Conservation (phyloP, 2,113 vertebrate species). For the Sturnus vulgaris region DNA sequence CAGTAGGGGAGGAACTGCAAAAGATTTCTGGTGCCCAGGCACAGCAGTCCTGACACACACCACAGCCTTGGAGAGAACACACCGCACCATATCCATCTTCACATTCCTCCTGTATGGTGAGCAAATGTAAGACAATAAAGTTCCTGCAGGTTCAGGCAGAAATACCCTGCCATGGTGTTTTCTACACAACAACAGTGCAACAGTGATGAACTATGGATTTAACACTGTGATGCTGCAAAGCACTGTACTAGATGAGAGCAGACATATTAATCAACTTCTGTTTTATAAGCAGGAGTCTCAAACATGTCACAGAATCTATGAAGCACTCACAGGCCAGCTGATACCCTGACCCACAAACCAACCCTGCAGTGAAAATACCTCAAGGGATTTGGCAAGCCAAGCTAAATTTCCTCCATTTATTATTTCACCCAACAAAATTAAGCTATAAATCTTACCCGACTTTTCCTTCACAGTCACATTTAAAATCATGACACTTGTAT, state of each 20-base stretch:
- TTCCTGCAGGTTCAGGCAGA: neutral
- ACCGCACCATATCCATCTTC: neutral
- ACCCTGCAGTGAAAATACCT: neutral
- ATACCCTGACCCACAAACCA: neutral
- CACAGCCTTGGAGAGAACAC: neutral
- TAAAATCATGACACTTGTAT: neutral
- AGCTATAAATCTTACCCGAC: neutral
- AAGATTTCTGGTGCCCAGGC: neutral
- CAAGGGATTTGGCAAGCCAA: neutral
- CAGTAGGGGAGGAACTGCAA: neutral
- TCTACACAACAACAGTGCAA: neutral
- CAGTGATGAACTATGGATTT: neutral
- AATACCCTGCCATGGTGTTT: neutral
- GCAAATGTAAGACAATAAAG: neutral
- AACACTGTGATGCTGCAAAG: neutral
- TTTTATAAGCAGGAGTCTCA: neutral
- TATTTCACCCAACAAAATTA: slow-evolving; percentile 10
- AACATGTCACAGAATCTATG: neutral
- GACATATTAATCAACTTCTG: neutral
- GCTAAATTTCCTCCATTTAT: neutral
- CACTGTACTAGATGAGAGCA: neutral
- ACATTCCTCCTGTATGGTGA: neutral
- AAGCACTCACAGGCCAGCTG: neutral
- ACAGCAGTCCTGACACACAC: neutral
- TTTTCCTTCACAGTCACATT: neutral